A percentile compares a stretch with the other conserved stretches of the same genome.
phyloP scores from a whole-genome alignment of 2,797 vertebrate species.

The Rhadinocentrus ornatus region DNA sequence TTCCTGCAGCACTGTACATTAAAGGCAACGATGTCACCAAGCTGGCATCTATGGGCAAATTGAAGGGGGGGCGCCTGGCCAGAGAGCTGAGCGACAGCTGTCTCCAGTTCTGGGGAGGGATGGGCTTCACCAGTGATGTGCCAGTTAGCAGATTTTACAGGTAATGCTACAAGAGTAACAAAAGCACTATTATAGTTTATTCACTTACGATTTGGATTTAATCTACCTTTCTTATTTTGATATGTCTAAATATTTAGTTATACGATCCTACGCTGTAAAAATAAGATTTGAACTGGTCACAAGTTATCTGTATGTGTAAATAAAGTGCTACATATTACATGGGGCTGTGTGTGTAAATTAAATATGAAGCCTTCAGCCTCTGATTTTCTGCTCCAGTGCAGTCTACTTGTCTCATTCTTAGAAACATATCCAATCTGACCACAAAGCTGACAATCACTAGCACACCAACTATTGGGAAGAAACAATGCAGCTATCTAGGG shows the following conservation, averaged over 20 bases:
- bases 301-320: neutral
- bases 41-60: constrained; percentile 90
- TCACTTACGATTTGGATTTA: neutral
- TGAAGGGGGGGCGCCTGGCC: constrained; percentile 86
- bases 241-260: neutral
- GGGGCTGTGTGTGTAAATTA: neutral
- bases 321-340: neutral
- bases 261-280: too few species aligned
- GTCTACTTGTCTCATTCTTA: neutral
- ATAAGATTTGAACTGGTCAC: neutral
- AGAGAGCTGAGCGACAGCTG: constrained; percentile 87
- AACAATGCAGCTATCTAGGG: neutral
- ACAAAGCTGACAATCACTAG: neutral
- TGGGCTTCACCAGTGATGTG: constrained; percentile 90
- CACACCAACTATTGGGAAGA: neutral
- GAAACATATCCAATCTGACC: neutral
- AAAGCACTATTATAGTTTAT: neutral
- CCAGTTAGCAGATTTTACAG: constrained; percentile 90
- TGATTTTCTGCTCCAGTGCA: neutral
- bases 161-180: constrained; percentile 67
- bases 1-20: constrained; percentile 82
- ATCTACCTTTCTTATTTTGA: neutral
- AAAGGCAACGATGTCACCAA: constrained; percentile 89
- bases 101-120: constrained; percentile 93
- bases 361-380: neutral